Evolutionary conservation across 2,113 vertebrate genomes (phyloP).

Genomic region (Esox niger): DNA sequence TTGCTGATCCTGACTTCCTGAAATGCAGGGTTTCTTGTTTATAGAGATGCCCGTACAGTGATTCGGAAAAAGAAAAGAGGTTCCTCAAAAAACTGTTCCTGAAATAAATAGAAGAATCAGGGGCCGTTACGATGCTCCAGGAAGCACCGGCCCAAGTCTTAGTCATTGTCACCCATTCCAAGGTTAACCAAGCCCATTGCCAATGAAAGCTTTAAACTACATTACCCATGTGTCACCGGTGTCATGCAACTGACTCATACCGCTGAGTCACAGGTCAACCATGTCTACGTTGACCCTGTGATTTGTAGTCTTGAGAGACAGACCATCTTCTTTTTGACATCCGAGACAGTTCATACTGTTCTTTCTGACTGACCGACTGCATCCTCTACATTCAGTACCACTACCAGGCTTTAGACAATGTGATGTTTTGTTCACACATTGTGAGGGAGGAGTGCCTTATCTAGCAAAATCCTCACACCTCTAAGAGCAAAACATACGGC

Average conservation of each 20-base stretch:
- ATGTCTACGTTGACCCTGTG: background rate
- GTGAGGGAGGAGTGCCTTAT: background rate
- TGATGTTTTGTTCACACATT: background rate
- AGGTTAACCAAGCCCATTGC: background rate
- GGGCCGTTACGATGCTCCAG: no score
- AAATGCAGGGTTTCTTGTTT: no score
- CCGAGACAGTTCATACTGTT: background rate
- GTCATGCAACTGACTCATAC: background rate
- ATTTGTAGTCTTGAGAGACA: background rate
- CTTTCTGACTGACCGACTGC: background rate
- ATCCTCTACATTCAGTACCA: background rate
- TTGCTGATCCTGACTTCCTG: no score
- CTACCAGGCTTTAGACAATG: background rate
- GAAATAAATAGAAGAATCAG: no score
- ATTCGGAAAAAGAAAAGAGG: no score
- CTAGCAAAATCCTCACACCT: background rate
- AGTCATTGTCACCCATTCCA: no score
- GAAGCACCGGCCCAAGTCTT: no score
- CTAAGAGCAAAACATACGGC: background rate
- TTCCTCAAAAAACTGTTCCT: no score
- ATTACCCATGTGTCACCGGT: background rate
- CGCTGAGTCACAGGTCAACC: background rate
- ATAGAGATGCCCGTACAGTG: no score
- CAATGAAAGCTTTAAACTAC: background rate
- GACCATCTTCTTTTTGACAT: background rate